Evolutionary conservation across 2,888 invertebrate species (phyloP).

Genomic region (Mantis religiosa): DNA sequence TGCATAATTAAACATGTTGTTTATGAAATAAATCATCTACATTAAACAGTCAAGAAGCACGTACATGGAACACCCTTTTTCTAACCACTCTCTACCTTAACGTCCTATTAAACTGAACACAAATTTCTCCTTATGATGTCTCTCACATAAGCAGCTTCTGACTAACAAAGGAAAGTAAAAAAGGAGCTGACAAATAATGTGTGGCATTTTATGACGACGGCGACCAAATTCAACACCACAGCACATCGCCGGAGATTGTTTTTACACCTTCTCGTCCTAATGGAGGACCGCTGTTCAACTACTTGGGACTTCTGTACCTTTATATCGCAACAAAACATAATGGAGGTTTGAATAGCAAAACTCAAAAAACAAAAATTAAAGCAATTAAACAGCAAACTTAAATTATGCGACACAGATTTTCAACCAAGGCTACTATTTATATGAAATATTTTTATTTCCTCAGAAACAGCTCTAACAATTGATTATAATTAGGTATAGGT

Average conservation of each 20-base stretch:
- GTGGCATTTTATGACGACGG: neutral
- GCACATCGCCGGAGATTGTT: neutral
- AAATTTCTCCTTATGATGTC: neutral
- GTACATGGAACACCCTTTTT: neutral
- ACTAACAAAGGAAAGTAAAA: neutral
- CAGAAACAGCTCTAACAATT: too few species aligned
- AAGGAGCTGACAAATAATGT: neutral
- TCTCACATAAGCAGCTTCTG: neutral
- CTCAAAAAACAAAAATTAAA: too few species aligned
- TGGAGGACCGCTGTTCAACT: neutral
- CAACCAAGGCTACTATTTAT: too few species aligned
- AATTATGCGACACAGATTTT: too few species aligned
- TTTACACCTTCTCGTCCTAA: neutral
- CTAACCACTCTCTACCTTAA: neutral
- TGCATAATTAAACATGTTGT: too few species aligned
- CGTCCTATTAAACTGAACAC: neutral
- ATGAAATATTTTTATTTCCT: too few species aligned
- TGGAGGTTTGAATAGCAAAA: too few species aligned
- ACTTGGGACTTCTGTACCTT: neutral
- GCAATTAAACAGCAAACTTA: too few species aligned
- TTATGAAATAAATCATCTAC: too few species aligned
- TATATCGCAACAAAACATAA: too few species aligned
- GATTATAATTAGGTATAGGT: too few species aligned
- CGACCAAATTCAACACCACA: neutral
- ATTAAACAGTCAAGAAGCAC: neutral